Evolutionary conservation across 2,113 vertebrate species (phyloP).

Genomic region (Proterorhinus semilunaris): DNA sequence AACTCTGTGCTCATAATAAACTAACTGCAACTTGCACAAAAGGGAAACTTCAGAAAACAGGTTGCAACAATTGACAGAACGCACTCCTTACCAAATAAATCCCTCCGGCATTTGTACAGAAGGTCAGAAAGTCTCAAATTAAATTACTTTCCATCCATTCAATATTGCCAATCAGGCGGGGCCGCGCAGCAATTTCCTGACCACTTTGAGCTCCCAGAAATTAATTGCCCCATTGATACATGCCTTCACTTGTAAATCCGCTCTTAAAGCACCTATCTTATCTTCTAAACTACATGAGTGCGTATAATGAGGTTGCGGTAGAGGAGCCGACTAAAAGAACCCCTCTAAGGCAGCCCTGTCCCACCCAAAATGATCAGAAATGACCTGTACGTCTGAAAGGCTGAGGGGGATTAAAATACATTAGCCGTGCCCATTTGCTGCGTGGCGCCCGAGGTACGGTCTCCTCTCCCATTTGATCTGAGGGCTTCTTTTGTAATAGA

Average conservation of each 20-base stretch:
- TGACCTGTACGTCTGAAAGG: slow-evolving; percentile 43
- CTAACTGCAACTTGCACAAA: neutral
- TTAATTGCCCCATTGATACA: slow-evolving; percentile 46
- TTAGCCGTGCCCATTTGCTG: slow-evolving; percentile 37
- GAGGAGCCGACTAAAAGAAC: slow-evolving; percentile 15
- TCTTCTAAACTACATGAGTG: slow-evolving; percentile 26
- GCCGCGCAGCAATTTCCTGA: slow-evolving; percentile 32
- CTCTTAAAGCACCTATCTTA: slow-evolving; percentile 18
- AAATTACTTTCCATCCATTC: slow-evolving; percentile 35
- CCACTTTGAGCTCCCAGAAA: slow-evolving; percentile 27
- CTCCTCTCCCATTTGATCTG: slow-evolving; percentile 48
- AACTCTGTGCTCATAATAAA: neutral
- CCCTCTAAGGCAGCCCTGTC: slow-evolving; percentile 32
- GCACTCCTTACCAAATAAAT: slow-evolving; percentile 8
- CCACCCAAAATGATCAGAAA: slow-evolving; percentile 44
- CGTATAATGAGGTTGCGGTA: slow-evolving; percentile 28
- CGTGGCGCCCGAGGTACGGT: slow-evolving; percentile 23
- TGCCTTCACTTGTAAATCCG: slow-evolving; percentile 31
- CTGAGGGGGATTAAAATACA: slow-evolving; percentile 58
- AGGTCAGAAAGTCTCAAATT: slow-evolving; percentile 34
- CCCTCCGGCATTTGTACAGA: slow-evolving; percentile 12
- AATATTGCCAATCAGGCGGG: slow-evolving; percentile 11
- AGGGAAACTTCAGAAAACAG: slow-evolving; percentile 2
- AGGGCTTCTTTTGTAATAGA: slow-evolving; percentile 61
- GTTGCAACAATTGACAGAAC: neutral